Base-by-base conservation (phyloP, 2,797 vertebrate genomes). In the Otus scops region DNA sequence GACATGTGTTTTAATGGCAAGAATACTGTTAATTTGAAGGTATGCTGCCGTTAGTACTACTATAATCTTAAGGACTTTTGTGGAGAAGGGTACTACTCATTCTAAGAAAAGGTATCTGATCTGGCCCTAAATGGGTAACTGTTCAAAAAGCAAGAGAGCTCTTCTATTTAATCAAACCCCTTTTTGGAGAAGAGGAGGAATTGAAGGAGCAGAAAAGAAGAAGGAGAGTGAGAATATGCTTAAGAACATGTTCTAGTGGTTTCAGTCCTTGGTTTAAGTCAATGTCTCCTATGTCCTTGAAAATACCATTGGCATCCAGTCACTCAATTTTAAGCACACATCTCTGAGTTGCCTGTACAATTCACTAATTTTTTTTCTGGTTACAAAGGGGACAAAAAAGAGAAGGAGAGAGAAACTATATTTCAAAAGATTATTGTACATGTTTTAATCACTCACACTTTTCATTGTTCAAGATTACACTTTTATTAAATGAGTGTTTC, bases 401-500 rank as follows among this genome's bases (percentile, higher is more conserved):
- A 93, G 67, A 56, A 88, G 41, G 77, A 69, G 43, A 69, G 50
- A 83, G n/a, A 93, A 93, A 63, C 38, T 70, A 1, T 70, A 61
- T 65, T 94, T 95, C 87, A 93, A 92, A 91, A 91, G 67, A 73
- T 82, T 63, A 67, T 18, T n/a, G 26, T 47, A 50, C 34, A 34
- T 77, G 63, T 88, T 93, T 92, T 91, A 92, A 92, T 81, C 59
- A 64, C 76, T 78, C 48, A 39, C 50, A 36, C n/a, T 85, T 96
- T 87, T 57, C 38, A 75, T 65, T 93, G 54, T 92, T 96, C 63
- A 95, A 93, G 60, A 90, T 94, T 95, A 80, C 38, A 90, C 75
- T 94, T 87, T 89, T 92, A 96, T 95, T 96, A 94, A 93, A 61
- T 85, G n/a, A 95, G 36, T 84, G 83, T 94, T 97, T 97, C 76